Base-by-base conservation (phyloP, 2,888 invertebrate genomes). In the Hirtodrosophila duncani region DNA sequence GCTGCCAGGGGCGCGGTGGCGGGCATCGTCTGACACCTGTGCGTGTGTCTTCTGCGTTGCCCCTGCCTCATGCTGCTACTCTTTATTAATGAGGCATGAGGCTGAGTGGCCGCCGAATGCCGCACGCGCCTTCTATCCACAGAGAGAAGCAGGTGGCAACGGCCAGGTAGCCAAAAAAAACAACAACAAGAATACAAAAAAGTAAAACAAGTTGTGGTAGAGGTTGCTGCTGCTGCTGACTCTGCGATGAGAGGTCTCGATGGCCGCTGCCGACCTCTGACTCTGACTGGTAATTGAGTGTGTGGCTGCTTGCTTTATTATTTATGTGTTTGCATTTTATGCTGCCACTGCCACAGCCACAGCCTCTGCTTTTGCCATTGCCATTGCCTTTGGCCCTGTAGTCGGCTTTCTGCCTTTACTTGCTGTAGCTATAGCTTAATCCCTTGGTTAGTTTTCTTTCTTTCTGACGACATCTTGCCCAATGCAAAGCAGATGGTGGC, bases 21-120 rank as follows among this genome's bases (percentile, higher is more conserved):
- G 49, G 50, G 49, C 63, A 63, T n/a, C 45, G 50, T 43, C 62
- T 61, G 67, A 63, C 70, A 69, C 69, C 69, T 75, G 67, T 69
- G 69, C 63, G 51, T 61, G 33, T 10, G n/a, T 10, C 26, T 26
- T 16, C 9, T 34, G 20, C 4, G 9, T 7, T 21, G 13, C 30
- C 9, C 21, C 17, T 11, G n/a, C 10, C 44, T 9, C 23, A 16
- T 10, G 36, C 10, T 37, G 3, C 26, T 10, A 27, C 26, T 21
- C 48, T 45, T 66, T 57, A 60, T 67, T 75, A 75, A 75, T 70
- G 77, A 69, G 67, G 46, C 57, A 53, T 36, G 43, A 31, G 55
- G 53, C 46, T 36, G 51, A 36, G 34, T 31, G 31, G 24, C 36
- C 21, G 21, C 21, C 10, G 20, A 27, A n/a, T 24, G 23, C 34